phyloP scores from a whole-genome alignment of 2,113 vertebrate species.

The Nannobrachium achirus region DNA sequence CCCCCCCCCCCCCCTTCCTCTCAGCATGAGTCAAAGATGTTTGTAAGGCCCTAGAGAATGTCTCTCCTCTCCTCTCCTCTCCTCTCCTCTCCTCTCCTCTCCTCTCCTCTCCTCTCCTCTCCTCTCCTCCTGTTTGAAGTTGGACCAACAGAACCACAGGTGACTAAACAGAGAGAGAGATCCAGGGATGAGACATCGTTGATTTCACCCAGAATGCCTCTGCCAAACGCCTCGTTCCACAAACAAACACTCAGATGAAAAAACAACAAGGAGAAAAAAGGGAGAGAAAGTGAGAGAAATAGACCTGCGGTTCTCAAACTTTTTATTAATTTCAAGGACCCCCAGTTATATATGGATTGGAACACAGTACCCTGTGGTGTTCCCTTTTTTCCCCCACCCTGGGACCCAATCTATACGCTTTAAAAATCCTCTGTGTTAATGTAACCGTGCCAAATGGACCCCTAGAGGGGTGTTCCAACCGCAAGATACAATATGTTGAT shows the following conservation, averaged over 20 bases:
- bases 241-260: constrained; percentile 15
- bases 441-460: too few relatives aligned
- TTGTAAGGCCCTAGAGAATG: constrained; percentile 63
- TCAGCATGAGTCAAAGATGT: constrained; percentile 64
- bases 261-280: constrained; percentile 1
- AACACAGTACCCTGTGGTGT: too few relatives aligned
- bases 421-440: too few relatives aligned
- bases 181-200: constrained; percentile 44
- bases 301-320: neutral
- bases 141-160: constrained; percentile 68
- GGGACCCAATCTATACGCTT: too few relatives aligned
- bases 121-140: constrained; percentile 56
- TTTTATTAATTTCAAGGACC: too few relatives aligned
- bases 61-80: constrained; percentile 21
- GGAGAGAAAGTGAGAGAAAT: constrained; percentile 18
- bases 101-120: neutral
- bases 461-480: too few relatives aligned
- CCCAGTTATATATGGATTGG: too few relatives aligned
- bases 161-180: constrained; percentile 31
- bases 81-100: neutral
- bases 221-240: constrained; percentile 1
- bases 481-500: too few relatives aligned
- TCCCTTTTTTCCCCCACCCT: too few relatives aligned
- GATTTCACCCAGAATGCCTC: constrained; percentile 48
- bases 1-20: neutral